A percentile compares a stretch with the other conserved stretches of the same genome.
Evolutionary conservation across 2,797 vertebrate genomes (phyloP).

Genomic region (Labeo calbasu): DNA sequence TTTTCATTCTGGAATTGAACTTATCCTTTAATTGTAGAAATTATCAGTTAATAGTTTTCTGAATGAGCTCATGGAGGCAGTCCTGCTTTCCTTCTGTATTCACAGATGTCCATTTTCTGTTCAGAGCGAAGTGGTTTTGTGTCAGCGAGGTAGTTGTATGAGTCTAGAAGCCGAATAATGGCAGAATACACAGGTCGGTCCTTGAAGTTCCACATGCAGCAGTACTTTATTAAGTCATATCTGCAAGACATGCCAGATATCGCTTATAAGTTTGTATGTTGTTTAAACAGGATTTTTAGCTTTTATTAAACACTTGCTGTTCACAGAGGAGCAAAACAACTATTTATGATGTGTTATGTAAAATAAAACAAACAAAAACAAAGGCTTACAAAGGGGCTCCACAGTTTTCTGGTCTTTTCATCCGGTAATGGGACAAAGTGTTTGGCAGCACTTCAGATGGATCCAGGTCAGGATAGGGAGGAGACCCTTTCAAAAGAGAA

Average conservation of each 20-base stretch:
- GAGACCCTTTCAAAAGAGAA: constrained; percentile 66
- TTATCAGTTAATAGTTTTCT: background rate
- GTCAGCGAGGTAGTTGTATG: constrained; percentile 62
- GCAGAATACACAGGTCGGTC: constrained; percentile 72
- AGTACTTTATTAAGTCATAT: constrained; percentile 78
- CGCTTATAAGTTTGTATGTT: background rate
- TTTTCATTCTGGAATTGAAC: no score
- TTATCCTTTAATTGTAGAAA: background rate
- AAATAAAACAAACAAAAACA: background rate
- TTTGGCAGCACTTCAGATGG: constrained; percentile 68
- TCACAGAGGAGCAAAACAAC: background rate
- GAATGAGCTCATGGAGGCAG: constrained; percentile 42
- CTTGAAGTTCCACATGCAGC: constrained; percentile 79
- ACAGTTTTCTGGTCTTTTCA: constrained; percentile 71
- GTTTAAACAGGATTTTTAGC: background rate
- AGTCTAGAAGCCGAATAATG: constrained; percentile 73
- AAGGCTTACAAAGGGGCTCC: constrained; percentile 71
- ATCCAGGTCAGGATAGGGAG: constrained; percentile 77
- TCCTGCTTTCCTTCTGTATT: constrained; percentile 72
- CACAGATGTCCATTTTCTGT: constrained; percentile 59
- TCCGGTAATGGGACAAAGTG: constrained; percentile 69
- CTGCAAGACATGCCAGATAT: constrained; percentile 60
- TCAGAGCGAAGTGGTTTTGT: constrained; percentile 60
- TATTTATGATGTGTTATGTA: background rate
- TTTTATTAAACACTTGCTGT: background rate